Evolutionary conservation across 2,888 invertebrate genomes (phyloP).

Genomic region (Meta bourneti): DNA sequence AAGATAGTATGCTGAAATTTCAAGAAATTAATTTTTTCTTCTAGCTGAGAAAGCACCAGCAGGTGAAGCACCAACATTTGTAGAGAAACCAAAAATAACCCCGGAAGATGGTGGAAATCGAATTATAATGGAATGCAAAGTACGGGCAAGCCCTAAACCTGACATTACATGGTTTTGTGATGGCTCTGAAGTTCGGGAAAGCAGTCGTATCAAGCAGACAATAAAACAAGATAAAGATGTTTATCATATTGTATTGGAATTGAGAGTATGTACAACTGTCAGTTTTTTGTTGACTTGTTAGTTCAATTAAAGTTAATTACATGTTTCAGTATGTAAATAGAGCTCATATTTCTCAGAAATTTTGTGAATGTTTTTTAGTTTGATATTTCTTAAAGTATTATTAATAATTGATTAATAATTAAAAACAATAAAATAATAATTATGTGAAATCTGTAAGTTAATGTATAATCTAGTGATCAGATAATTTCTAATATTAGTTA

Average conservation of each 20-base stretch:
- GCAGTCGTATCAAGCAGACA: constrained; percentile 85
- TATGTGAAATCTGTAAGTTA: not conserved
- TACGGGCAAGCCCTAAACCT: constrained; percentile 94
- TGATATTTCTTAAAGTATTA: too few species aligned
- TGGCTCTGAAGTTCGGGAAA: constrained; percentile 73
- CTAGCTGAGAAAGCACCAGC: constrained; percentile 74
- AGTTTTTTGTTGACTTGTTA: not conserved
- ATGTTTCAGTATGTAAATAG: too few species aligned
- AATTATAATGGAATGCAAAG: constrained; percentile 97
- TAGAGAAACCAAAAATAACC: constrained; percentile 99
- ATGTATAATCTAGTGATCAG: too few species aligned
- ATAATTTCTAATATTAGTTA: too few species aligned
- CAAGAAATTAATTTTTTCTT: not conserved
- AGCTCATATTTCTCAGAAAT: not conserved
- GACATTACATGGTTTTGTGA: constrained; percentile 79
- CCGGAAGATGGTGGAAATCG: constrained; percentile 98
- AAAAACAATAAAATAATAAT: not conserved
- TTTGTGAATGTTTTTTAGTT: not conserved
- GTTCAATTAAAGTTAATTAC: too few species aligned
- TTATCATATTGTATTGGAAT: constrained; percentile 92
- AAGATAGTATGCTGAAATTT: too few species aligned
- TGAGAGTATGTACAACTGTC: constrained; percentile 84
- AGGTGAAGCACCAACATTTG: constrained; percentile 90
- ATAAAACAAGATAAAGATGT: constrained; percentile 90
- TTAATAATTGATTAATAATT: not conserved